Percentiles rank a stretch among this genome's conserved stretches.
Evolutionary conservation across 1,140 invertebrate genomes (phyloP).

Genomic region (Bombus affinis): DNA sequence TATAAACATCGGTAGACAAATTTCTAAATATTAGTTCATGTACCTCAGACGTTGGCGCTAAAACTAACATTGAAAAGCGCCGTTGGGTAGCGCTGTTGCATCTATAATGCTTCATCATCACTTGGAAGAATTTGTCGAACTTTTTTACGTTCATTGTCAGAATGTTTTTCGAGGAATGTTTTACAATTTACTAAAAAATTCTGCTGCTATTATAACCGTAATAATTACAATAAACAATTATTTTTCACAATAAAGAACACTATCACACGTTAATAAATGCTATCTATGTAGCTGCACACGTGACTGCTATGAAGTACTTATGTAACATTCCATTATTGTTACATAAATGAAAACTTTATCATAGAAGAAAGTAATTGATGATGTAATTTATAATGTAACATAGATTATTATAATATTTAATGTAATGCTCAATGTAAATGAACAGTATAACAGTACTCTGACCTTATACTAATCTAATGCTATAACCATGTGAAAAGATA

Average conservation of each 20-base stretch:
- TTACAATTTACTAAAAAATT: neutral
- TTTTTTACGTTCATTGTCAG: slow-evolving; percentile 19
- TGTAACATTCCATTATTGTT: neutral
- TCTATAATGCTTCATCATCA: neutral
- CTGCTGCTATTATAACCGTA: neutral
- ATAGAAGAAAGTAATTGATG: neutral
- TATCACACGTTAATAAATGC: neutral
- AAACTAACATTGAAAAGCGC: slow-evolving; percentile 29
- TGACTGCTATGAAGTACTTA: neutral
- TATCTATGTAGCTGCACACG: neutral
- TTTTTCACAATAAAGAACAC: too few species aligned
- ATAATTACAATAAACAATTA: neutral
- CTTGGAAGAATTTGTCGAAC: slow-evolving; percentile 11
- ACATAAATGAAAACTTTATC: neutral
- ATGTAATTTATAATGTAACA: neutral
- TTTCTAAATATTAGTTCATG: neutral
- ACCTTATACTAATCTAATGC: neutral
- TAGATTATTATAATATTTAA: neutral
- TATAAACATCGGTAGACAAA: neutral
- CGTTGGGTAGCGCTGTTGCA: neutral
- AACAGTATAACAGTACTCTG: neutral
- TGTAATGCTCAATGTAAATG: neutral
- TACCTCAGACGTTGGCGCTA: slow-evolving; percentile 50
- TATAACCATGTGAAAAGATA: neutral
- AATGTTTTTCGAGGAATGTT: neutral